phyloP scores from a whole-genome alignment of 2,797 vertebrate species.

The Hemibagrus guttatus region DNA sequence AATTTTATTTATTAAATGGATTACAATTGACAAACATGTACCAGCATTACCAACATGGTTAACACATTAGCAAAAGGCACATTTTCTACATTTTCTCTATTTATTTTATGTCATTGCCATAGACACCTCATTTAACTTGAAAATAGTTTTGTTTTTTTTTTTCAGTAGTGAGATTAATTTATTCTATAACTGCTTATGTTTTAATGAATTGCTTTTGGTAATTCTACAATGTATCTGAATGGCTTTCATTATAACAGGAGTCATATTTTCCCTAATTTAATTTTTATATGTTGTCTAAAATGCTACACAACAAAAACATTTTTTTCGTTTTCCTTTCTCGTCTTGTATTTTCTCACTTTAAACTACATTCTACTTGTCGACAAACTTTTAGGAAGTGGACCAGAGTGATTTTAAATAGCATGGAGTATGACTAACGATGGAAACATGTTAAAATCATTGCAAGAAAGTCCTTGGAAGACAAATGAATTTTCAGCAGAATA shows the following conservation, averaged over 20 bases:
- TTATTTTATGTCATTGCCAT: no score
- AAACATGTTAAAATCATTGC: conserved; percentile 91
- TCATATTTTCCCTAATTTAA: not conserved
- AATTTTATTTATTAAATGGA: not conserved
- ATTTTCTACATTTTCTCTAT: no score
- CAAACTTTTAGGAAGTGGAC: conserved; percentile 78
- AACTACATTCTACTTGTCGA: conserved; percentile 35
- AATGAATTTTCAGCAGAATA: conserved; percentile 97
- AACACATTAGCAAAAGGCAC: not conserved
- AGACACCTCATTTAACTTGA: not conserved
- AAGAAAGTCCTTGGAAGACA: conserved; percentile 93
- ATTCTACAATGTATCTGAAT: not conserved
- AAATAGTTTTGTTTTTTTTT: no score
- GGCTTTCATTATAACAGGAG: not conserved
- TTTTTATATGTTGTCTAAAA: not conserved
- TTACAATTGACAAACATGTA: not conserved
- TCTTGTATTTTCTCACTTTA: not conserved
- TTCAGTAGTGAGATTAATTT: not conserved
- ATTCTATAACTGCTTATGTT: not conserved
- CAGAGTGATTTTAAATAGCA: conserved; percentile 89
- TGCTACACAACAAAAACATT: not conserved
- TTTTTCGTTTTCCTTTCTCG: not conserved
- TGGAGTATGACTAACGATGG: conserved; percentile 89
- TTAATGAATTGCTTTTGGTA: not conserved
- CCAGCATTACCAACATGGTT: not conserved